phyloP scores from a whole-genome alignment of 2,888 invertebrate species.

The Spisula solida region DNA sequence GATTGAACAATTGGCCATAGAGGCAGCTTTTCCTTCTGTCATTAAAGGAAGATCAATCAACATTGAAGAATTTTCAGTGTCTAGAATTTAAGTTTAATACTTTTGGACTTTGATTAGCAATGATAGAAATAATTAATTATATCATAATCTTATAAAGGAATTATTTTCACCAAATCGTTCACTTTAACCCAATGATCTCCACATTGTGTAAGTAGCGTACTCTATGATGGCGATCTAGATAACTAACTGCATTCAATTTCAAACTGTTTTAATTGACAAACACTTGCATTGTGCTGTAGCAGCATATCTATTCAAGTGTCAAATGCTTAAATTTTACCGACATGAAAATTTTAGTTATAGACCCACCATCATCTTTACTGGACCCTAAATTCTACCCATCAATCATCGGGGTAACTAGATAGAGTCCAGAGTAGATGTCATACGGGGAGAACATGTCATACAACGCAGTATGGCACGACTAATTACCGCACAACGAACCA shows the following conservation, averaged over 20 bases:
- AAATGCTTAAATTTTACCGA: not conserved
- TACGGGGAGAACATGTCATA: slow-evolving; percentile 41
- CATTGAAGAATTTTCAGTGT: no score
- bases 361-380: not conserved
- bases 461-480: slow-evolving; percentile 41
- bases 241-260: not conserved
- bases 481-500: slow-evolving; percentile 29
- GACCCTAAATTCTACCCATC: slow-evolving; percentile 23
- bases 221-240: not conserved
- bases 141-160: no score
- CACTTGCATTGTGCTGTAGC: not conserved
- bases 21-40: no score
- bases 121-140: no score
- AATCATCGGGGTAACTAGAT: slow-evolving; percentile 51
- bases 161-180: no score
- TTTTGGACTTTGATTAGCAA: no score
- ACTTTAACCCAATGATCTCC: no score
- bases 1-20: no score
- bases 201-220: not conserved
- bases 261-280: not conserved
- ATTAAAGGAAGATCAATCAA: no score
- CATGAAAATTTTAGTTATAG: not conserved
- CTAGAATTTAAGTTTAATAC: no score
- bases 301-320: not conserved
- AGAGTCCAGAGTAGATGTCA: slow-evolving; percentile 25